Percentiles rank a stretch among this genome's conserved stretches.
phyloP scores from a whole-genome alignment of 1,140 invertebrate species.

The Apolygus lucorum region DNA sequence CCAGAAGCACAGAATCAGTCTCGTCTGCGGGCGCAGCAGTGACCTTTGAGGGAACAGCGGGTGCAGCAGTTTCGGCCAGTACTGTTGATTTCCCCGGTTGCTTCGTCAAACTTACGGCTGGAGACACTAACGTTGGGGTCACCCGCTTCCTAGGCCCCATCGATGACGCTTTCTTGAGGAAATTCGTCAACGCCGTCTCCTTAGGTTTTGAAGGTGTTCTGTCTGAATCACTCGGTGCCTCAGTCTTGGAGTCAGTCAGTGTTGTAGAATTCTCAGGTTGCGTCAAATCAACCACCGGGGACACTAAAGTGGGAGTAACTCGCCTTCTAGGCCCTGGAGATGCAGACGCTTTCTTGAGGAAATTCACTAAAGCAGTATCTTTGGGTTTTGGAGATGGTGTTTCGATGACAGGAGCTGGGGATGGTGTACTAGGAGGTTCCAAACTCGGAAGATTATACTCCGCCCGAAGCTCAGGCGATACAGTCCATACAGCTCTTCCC shows the following conservation, averaged over 20 bases:
- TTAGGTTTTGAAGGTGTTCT: no score
- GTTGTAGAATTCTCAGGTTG: not conserved
- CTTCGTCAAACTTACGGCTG: no score
- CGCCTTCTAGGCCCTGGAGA: not conserved
- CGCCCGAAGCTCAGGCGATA: not conserved
- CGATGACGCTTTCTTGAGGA: not conserved
- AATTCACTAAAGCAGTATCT: not conserved
- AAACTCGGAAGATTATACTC: not conserved
- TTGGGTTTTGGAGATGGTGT: not conserved
- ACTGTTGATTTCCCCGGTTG: no score
- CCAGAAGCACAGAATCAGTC: no score
- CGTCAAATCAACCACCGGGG: not conserved
- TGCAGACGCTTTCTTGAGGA: not conserved
- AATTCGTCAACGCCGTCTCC: not conserved
- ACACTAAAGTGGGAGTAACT: not conserved
- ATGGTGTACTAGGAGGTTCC: not conserved
- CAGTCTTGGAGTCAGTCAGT: not conserved
- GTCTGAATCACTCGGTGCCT: no score
- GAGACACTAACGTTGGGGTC: not conserved
- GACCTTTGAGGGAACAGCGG: no score
- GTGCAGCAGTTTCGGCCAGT: no score
- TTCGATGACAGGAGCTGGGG: not conserved
- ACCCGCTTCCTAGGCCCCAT: no score
- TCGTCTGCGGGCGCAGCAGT: no score
- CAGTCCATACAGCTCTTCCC: constrained; percentile 3